phyloP scores from a whole-genome alignment of 1,140 invertebrate genomes.

The Dendroctonus valens region DNA sequence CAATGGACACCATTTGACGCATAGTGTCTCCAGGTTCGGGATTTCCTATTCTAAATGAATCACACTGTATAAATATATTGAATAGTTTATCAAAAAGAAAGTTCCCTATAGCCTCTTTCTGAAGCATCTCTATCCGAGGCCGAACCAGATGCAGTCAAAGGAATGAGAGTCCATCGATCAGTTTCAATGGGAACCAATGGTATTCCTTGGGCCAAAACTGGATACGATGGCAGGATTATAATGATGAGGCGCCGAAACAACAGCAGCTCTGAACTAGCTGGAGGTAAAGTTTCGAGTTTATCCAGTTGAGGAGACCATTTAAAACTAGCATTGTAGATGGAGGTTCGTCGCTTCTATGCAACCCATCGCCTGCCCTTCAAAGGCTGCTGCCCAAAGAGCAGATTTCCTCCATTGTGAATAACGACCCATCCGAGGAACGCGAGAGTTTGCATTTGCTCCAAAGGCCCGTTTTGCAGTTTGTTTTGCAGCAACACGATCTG shows the following conservation, averaged over 20 bases:
- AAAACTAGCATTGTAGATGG: slow-evolving; percentile 50
- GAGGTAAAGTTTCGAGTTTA: slow-evolving; percentile 50
- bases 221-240: slow-evolving; percentile 60
- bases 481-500: slow-evolving; percentile 83
- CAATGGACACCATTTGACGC: too few species aligned
- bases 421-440: slow-evolving; percentile 38
- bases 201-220: slow-evolving; percentile 60
- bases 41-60: not conserved
- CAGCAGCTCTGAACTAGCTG: slow-evolving; percentile 65
- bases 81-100: too few species aligned
- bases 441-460: slow-evolving; percentile 54
- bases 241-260: slow-evolving; percentile 69
- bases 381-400: slow-evolving; percentile 65
- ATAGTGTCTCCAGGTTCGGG: too few species aligned
- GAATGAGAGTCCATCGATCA: slow-evolving; percentile 58
- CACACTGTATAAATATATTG: not conserved
- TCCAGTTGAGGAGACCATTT: not conserved
- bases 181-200: slow-evolving; percentile 62
- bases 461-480: slow-evolving; percentile 78
- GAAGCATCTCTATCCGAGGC: slow-evolving; percentile 58
- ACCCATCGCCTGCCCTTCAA: slow-evolving; percentile 77
- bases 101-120: slow-evolving; percentile 55
- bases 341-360: slow-evolving; percentile 76
- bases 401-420: slow-evolving; percentile 50
- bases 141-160: slow-evolving; percentile 57